Evolutionary conservation across 30 jellyfish, hydroid and myxozoan genomes (phyloP).

Genomic region (Pelagia noctiluca): DNA sequence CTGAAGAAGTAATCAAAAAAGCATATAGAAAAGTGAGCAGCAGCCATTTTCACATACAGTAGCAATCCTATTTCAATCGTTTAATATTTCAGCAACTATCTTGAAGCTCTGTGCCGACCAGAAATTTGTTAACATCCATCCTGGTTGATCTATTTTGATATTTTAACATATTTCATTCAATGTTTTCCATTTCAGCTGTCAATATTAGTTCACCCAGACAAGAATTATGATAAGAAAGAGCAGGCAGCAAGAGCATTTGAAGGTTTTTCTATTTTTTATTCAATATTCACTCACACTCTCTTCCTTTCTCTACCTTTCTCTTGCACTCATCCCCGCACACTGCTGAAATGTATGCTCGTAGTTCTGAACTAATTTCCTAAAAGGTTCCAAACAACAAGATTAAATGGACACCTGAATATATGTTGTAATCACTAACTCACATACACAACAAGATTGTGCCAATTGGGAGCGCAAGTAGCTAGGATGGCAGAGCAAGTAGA

Average conservation of each 20-base stretch:
- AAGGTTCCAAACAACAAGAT: no score
- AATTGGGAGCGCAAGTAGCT: no score
- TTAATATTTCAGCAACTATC: neutral
- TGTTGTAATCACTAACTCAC: no score
- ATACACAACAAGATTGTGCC: no score
- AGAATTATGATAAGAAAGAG: conserved; percentile 81
- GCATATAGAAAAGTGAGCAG: conserved; percentile 84
- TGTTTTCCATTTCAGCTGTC: conserved; percentile 75
- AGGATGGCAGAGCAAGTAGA: no score
- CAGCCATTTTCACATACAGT: no score
- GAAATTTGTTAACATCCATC: neutral
- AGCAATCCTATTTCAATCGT: no score
- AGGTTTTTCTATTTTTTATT: conserved; percentile 47
- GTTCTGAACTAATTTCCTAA: no score
- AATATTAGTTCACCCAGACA: conserved; percentile 98
- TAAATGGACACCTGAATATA: no score
- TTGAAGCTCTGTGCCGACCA: neutral
- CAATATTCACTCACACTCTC: no score
- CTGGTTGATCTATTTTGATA: neutral
- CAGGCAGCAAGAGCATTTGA: conserved; percentile 97
- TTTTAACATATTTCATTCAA: neutral
- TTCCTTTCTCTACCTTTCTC: neutral
- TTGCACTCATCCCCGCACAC: neutral
- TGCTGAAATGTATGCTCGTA: no score
- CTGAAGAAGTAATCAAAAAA: conserved; percentile 81